Evolutionary conservation across 2,888 invertebrate genomes (phyloP), one percentile per base, ranked within the genome.

Genomic region (Troides helena): DNA sequence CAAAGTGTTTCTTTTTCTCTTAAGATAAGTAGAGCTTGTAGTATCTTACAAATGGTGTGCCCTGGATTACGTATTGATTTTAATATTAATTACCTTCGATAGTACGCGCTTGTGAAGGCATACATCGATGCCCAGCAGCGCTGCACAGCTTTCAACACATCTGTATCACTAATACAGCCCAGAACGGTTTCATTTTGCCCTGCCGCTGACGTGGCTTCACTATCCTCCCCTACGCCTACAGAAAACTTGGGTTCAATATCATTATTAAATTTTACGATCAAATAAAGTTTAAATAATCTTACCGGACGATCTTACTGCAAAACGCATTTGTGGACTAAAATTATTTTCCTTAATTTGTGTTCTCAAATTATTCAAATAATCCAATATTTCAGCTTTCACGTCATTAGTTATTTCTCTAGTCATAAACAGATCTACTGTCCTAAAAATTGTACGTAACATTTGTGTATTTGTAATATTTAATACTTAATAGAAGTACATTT

Each of bases 71-170:
- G 14, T 14, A 53, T 18, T 53, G n/a, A n/a, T 50, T 18, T 53
- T 5, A n/a, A n/a, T n/a, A 53, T 7, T 6, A 53, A 53, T 6
- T 53, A 96, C 96, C 95, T 94, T 78, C 97, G 93, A 81, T 98
- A 98, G 75, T 95, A 94, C 0, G 96, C 95, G 76, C 97, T 97
- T 74, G 95, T 95, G 78, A 94, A 95, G 0, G 96, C 93, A 80
- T 95, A 97, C 74, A 97, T 94, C 0, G 97, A 98, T 0, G 95
- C 96, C 98, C 98, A 98, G 82, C 97, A 98, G 69, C 94, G 93
- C 62, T 94, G 88, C 1, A 97, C 89, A 8, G 94, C 95, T 46
- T 87, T 79, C 17, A 95, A 72, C 14, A 96, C 87, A 68, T 94
- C 92, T 0, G 85, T 86, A 58, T 88, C 84, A 0, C 92, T 93